phyloP scores from a whole-genome alignment of 2,888 invertebrate species.

The Cheilosia vernalis region DNA sequence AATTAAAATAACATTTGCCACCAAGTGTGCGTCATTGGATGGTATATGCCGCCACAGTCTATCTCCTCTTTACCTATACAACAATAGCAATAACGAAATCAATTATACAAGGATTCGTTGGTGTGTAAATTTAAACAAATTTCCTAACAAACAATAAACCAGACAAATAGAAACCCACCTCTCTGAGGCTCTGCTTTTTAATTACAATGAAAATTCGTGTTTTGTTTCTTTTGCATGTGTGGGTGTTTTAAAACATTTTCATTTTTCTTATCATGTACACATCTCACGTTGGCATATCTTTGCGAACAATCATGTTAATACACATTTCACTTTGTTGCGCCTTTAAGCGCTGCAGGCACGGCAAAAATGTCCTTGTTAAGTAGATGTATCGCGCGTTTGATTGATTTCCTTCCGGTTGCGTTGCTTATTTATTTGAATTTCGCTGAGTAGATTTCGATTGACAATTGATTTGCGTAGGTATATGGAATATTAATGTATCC shows the following conservation, averaged over 20 bases:
- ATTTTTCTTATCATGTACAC: conserved; percentile 3
- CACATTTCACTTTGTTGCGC: conserved; percentile 16
- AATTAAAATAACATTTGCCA: conserved; percentile 46
- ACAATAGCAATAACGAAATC: conserved; percentile 41
- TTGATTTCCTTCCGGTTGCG: conserved; percentile 48
- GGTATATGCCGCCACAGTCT: background rate
- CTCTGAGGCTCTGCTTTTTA: conserved; percentile 7
- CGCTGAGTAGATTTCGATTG: conserved; percentile 24
- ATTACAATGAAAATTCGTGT: conserved; percentile 10
- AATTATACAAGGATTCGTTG: conserved; percentile 38
- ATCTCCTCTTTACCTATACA: conserved; percentile 15
- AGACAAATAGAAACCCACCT: background rate
- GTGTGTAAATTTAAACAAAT: conserved; percentile 42
- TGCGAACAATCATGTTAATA: conserved; percentile 21
- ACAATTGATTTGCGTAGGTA: conserved; percentile 21
- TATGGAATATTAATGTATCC: too few relatives aligned
- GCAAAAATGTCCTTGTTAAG: conserved; percentile 26
- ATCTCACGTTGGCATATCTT: background rate
- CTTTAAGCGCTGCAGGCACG: background rate
- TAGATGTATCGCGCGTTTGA: conserved; percentile 26
- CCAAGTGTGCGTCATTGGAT: background rate
- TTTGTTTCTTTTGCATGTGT: background rate
- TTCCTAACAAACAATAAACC: background rate
- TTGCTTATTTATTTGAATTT: conserved; percentile 33
- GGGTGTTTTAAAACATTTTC: conserved; percentile 22